A percentile compares a stretch with the other conserved stretches of the same genome.
Evolutionary conservation across 2,113 vertebrate genomes (phyloP).

Genomic region (Sceloporus undulatus): DNA sequence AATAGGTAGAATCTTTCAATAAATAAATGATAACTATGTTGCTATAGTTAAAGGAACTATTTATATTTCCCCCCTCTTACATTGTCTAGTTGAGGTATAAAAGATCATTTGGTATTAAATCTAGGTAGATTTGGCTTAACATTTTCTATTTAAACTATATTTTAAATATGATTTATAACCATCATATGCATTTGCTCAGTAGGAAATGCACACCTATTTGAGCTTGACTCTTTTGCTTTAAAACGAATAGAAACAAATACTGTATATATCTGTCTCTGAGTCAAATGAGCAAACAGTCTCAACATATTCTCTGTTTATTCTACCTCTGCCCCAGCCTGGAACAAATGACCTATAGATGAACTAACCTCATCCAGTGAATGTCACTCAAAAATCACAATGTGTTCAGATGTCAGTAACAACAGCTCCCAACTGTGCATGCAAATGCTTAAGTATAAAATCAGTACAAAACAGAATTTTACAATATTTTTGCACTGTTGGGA

Average conservation of each 20-base stretch:
- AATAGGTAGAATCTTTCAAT: neutral
- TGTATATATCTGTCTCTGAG: neutral
- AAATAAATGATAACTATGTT: neutral
- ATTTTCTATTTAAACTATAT: neutral
- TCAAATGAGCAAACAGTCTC: neutral
- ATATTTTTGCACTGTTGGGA: conserved; percentile 38
- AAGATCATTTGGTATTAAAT: neutral
- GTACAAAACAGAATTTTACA: conserved; percentile 26
- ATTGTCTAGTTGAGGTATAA: neutral
- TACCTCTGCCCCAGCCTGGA: neutral
- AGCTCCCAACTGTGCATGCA: neutral
- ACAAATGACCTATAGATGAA: neutral
- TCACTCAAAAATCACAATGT: neutral
- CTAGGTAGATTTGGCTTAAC: neutral
- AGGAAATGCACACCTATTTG: neutral
- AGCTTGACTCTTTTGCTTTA: neutral
- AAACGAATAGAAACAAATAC: neutral
- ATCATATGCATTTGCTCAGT: neutral
- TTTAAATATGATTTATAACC: neutral
- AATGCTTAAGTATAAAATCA: conserved; percentile 17
- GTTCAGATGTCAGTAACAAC: conserved; percentile 14
- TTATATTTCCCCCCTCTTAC: neutral
- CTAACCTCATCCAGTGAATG: neutral
- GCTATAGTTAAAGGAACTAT: neutral
- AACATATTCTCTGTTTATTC: neutral